Evolutionary conservation across 2,888 invertebrate species (phyloP).

Genomic region (Brachypalpus laphriformis): DNA sequence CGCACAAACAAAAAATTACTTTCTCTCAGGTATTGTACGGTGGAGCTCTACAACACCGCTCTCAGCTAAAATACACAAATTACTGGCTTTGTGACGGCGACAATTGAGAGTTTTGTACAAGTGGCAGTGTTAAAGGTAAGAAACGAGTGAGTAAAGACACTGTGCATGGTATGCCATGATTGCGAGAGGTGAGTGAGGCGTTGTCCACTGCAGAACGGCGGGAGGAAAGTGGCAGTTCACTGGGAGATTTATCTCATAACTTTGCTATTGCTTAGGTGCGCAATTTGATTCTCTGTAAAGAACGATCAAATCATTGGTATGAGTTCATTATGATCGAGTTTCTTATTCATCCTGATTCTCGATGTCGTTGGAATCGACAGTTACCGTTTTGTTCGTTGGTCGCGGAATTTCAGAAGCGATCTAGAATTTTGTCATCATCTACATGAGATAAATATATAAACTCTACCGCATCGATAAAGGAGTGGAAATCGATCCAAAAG

Average conservation of each 20-base stretch:
- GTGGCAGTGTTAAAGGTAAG: slow-evolving; percentile 26
- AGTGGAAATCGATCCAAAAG: too few species aligned
- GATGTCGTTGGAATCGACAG: too few species aligned
- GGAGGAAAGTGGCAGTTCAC: neutral
- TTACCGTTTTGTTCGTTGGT: too few species aligned
- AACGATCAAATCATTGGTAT: too few species aligned
- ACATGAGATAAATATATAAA: too few species aligned
- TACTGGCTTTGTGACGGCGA: slow-evolving; percentile 50
- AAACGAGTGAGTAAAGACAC: slow-evolving; percentile 48
- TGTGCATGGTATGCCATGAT: neutral
- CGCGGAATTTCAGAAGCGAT: too few species aligned
- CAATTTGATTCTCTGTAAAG: neutral
- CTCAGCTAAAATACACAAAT: slow-evolving; percentile 47
- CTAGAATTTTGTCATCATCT: too few species aligned
- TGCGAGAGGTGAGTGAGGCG: neutral
- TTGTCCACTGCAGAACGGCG: neutral
- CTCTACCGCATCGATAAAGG: too few species aligned
- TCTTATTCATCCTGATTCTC: too few species aligned
- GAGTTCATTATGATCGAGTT: too few species aligned
- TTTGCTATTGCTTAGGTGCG: slow-evolving; percentile 31
- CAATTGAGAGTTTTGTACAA: slow-evolving; percentile 68
- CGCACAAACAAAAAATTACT: slow-evolving; percentile 51
- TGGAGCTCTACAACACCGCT: slow-evolving; percentile 43
- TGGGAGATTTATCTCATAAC: slow-evolving; percentile 42
- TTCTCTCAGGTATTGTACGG: slow-evolving; percentile 34